Base-by-base conservation (phyloP, 1,140 invertebrate species). In the Pteromalus puparum region DNA sequence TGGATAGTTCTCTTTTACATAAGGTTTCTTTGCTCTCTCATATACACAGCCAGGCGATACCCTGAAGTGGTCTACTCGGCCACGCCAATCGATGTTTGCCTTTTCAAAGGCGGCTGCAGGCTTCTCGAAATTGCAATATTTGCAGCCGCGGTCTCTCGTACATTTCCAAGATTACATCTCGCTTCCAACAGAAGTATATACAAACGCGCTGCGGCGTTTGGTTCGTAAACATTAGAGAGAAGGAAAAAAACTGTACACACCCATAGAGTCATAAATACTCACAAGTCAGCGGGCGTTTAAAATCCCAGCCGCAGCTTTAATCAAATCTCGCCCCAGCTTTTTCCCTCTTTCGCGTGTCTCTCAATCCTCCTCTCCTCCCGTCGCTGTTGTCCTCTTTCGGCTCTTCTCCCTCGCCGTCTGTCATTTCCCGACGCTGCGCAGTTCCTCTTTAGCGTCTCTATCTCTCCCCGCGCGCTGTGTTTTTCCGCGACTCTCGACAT, bases 401-500 rank as follows among this genome's bases (percentile, higher is more conserved):
- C 70, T 4, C 10, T 73, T 18, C 30, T 34, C 70, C 26, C 70
- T 72, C 28, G 7, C 12, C 78, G 21, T 67, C 53, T 67, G 61
- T 38, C 61, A 42, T 72, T 81, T 81, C 10, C 26, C 28, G 24
- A 30, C 24, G 67, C 67, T 26, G 67, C 12, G 67, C 24, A 68
- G 34, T 48, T 48, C 42, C 65, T 38, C 30, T 70, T 46, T 42
- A 46, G 12, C 24, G 34, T 68, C 30, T 68, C 30, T 21, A 28
- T 48, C 34, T 82, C 53, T 26, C 15, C 68, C 15, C 68, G 30
- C 30, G 30, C 30, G 30, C 30, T 34, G 30, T 30, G 7, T 53
- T 61, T 53, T 81, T 38, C 68, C 26, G n/a, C 10, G 42, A 2
- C 68, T 74, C 72, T 82, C 53, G 42, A 72, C 68, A 72, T 67